Evolutionary conservation across 2,113 vertebrate genomes (phyloP).

Genomic region (Vimba vimba): DNA sequence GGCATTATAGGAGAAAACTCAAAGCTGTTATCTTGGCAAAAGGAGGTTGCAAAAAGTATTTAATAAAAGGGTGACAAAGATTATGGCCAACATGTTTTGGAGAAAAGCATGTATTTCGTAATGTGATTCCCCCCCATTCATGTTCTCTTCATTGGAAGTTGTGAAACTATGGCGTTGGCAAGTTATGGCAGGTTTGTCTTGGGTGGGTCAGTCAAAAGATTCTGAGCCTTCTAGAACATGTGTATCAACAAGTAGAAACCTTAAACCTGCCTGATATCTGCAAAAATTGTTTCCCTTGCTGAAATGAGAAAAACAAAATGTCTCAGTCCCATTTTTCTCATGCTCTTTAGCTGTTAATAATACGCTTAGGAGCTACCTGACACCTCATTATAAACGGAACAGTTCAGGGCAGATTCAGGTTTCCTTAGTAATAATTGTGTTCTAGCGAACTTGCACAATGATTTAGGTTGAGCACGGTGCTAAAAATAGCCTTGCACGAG

Average conservation of each 20-base stretch:
- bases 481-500: constrained; percentile 70
- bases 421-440: constrained; percentile 63
- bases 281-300: neutral
- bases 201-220: neutral
- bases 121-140: too few relatives aligned
- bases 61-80: too few relatives aligned
- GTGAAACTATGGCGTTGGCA: neutral
- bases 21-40: too few relatives aligned
- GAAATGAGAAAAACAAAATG: neutral
- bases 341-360: neutral
- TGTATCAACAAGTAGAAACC: neutral
- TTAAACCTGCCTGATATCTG: neutral
- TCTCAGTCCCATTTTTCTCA: neutral
- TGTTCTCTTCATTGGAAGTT: neutral
- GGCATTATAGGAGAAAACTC: too few relatives aligned
- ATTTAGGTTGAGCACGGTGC: constrained; percentile 60
- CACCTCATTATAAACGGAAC: constrained; percentile 2
- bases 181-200: neutral
- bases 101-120: too few relatives aligned
- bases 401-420: constrained; percentile 37
- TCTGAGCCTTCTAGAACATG: neutral
- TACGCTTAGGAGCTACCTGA: neutral
- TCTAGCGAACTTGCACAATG: constrained; percentile 63
- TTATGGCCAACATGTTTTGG: too few relatives aligned
- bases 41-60: too few relatives aligned